Conservation (phyloP, 2,113 vertebrate species). For the Aleadryas rufinucha region DNA sequence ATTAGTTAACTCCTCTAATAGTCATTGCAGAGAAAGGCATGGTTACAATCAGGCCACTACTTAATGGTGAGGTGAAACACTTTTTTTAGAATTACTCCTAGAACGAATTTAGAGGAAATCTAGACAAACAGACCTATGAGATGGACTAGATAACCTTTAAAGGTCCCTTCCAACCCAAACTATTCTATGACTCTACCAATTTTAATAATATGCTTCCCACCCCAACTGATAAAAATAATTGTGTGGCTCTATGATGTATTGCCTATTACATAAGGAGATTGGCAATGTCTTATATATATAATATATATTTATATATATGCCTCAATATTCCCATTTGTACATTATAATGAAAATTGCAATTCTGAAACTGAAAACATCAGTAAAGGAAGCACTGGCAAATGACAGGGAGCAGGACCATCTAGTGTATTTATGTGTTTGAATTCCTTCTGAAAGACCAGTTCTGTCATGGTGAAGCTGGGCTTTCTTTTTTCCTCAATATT, state of each 20-base stretch:
- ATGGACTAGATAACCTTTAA: not conserved
- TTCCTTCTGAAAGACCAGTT: not conserved
- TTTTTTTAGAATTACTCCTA: not conserved
- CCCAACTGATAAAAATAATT: not conserved
- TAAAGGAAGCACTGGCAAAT: not conserved
- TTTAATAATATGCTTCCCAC: not conserved
- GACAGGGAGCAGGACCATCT: rapidly evolving
- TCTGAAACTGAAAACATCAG: not conserved
- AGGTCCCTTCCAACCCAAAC: not conserved
- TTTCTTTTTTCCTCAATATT: not conserved
- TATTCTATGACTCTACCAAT: not conserved
- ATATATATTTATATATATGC: not conserved
- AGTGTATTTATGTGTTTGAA: rapidly evolving
- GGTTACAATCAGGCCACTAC: not conserved
- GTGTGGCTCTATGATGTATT: not conserved
- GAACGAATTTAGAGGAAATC: not conserved
- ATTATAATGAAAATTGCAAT: not conserved
- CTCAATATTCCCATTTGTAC: not conserved
- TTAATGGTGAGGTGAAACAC: not conserved
- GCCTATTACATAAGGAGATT: not conserved
- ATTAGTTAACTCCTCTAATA: not conserved
- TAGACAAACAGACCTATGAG: not conserved
- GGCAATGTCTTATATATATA: not conserved
- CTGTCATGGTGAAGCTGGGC: not conserved
- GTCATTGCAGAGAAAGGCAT: not conserved